Percentiles rank a stretch among this genome's conserved stretches.
Conservation (phyloP, 2,113 vertebrate species). For the Himantopus leucocephalus region DNA sequence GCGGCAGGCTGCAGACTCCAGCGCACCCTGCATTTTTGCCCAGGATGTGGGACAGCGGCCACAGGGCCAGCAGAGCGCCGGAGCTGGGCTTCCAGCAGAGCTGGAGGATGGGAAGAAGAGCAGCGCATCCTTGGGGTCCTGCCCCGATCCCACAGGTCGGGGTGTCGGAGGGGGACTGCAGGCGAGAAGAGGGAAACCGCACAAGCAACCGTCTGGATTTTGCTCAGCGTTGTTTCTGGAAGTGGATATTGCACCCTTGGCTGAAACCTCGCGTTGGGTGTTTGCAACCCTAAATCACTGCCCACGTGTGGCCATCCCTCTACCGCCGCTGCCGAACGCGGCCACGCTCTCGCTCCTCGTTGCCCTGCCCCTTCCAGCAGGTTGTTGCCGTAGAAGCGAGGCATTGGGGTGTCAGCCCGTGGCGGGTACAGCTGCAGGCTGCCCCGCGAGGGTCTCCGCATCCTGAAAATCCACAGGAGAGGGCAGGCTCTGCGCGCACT, state of each 20-base stretch:
- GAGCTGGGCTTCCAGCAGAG: rapidly evolving
- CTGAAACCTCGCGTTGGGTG: neutral
- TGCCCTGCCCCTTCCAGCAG: neutral
- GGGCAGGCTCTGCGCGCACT: rapidly evolving
- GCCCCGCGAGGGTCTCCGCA: rapidly evolving
- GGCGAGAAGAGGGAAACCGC: neutral
- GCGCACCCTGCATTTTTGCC: neutral
- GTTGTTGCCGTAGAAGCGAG: neutral
- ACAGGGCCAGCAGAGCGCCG: neutral
- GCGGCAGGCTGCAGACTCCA: neutral
- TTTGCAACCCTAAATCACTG: neutral
- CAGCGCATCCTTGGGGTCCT: neutral
- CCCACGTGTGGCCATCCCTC: neutral
- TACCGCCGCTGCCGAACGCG: neutral
- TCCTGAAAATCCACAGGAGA: rapidly evolving
- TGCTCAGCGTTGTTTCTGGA: neutral
- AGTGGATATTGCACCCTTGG: too few species aligned
- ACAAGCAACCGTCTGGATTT: too few species aligned
- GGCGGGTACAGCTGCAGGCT: neutral
- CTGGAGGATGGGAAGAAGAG: neutral
- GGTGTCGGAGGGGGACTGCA: rapidly evolving
- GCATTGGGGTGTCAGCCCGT: rapidly evolving
- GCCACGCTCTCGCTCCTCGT: neutral
- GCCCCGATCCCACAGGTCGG: rapidly evolving
- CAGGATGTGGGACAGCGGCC: neutral